Base-by-base conservation (phyloP, 2,888 invertebrate species). In the Pachymerium ferrugineum region DNA sequence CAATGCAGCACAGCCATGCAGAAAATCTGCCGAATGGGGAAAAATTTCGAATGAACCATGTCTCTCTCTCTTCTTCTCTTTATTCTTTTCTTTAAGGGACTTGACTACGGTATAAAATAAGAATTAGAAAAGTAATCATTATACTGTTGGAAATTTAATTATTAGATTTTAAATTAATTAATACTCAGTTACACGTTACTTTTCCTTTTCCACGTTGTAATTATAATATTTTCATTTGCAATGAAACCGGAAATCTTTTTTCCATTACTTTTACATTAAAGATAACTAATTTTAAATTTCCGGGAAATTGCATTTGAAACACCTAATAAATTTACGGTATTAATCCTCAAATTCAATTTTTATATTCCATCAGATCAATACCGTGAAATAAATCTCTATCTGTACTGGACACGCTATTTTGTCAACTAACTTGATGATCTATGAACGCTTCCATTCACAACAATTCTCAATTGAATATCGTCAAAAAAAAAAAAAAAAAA, bases 21-120 rank as follows among this genome's bases (percentile, higher is more conserved):
- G 62, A 62, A 62, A 62, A 62, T 62, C 62, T 62, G 62, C 62
- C 62, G 62, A 62, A 62, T 62, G 62, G 62, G 62, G 62, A 62
- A 62, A n/a, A 62, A 62, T 62, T 62, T 62, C 62, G 62, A 62
- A 62, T 62, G 62, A 62, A 62, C 62, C 62, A 25, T 62, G 62
- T 62, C 62, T 62, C 22, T 54, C 14, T 54, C 54, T 54, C 25
- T 54, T 54, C 22, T 54, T 62, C 12, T 10, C n/a, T 25, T 62
- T 25, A 3, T 54, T 25, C 12, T 54, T 54, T 54, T 54, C 28
- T 62, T 62, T 22, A 28, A 14, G 25, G 22, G 62, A 28, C 1
- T 62, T 25, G 16, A 16, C 12, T 10, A 25, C 28, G 62, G 62
- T 62, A 62, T 6, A 62, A 62, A 62, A 62, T 62, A 62, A 62